Evolutionary conservation across 2,797 vertebrate species (phyloP).

Genomic region (Clarias fuscus): DNA sequence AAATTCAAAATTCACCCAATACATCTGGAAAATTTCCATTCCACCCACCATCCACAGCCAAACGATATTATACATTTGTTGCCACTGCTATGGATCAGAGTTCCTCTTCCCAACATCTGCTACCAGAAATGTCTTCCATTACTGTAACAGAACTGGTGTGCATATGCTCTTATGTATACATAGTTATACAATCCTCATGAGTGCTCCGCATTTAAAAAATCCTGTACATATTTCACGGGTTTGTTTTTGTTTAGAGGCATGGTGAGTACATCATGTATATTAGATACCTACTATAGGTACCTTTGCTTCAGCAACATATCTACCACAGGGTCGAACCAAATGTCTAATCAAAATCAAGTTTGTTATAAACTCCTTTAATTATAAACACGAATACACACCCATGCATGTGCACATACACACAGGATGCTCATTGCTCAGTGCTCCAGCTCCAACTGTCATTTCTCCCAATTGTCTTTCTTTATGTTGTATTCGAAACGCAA

Average conservation of each 20-base stretch:
- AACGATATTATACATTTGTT: slow-evolving; percentile 49
- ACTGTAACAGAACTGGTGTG: neutral
- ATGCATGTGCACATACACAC: neutral
- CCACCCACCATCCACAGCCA: slow-evolving; percentile 4
- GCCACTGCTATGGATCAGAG: neutral
- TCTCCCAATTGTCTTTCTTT: slow-evolving; percentile 67
- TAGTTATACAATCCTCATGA: neutral
- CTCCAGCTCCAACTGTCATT: slow-evolving; percentile 63
- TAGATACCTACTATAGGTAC: too few species aligned
- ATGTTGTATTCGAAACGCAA: slow-evolving; percentile 32
- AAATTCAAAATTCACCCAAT: neutral
- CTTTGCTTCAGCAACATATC: too few species aligned
- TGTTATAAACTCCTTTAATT: too few species aligned
- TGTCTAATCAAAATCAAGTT: too few species aligned
- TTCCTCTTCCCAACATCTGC: slow-evolving; percentile 12
- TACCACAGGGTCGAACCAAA: too few species aligned
- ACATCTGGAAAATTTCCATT: neutral
- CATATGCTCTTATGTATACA: neutral
- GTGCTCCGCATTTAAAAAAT: too few species aligned
- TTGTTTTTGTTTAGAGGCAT: neutral
- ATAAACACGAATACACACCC: neutral
- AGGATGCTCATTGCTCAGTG: slow-evolving; percentile 68
- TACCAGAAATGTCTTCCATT: neutral
- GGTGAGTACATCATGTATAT: too few species aligned
- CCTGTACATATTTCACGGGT: neutral